Conservation (phyloP, 2,888 invertebrate species). For the Autographa pulchrina region DNA sequence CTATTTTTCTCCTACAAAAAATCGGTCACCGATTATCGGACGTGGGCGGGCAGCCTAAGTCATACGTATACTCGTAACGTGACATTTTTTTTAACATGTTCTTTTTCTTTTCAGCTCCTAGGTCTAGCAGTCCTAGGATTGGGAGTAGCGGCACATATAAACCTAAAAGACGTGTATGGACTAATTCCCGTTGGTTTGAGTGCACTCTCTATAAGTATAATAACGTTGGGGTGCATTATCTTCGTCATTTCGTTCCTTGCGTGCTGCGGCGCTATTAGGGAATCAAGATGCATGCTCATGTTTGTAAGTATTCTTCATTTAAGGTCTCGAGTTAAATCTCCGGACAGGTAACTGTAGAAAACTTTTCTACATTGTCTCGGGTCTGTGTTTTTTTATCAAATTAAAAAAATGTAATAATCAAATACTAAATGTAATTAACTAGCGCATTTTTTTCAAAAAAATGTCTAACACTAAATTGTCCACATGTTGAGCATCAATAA, state of each 20-base stretch:
- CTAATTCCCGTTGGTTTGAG: constrained; percentile 61
- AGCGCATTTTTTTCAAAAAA: too few species aligned
- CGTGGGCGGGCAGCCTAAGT: too few species aligned
- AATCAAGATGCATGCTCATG: constrained; percentile 94
- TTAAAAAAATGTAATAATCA: too few species aligned
- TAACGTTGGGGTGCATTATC: constrained; percentile 90
- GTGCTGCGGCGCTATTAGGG: constrained; percentile 95
- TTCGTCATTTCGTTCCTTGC: constrained; percentile 95
- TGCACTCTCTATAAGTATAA: constrained; percentile 63
- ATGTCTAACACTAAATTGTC: too few species aligned
- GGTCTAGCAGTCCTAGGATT: constrained; percentile 68
- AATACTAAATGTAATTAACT: too few species aligned
- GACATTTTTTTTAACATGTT: neutral
- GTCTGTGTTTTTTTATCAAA: too few species aligned
- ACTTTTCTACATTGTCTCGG: too few species aligned
- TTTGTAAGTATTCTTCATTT: constrained; percentile 88
- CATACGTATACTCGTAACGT: too few species aligned
- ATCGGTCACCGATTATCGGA: too few species aligned
- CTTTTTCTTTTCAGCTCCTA: constrained; percentile 63
- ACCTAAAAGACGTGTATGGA: constrained; percentile 55
- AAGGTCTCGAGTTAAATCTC: constrained; percentile 51
- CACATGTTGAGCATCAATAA: too few species aligned
- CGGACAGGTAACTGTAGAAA: too few species aligned
- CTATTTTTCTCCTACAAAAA: too few species aligned
- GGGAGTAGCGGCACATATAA: constrained; percentile 64